phyloP scores from a whole-genome alignment of 2,113 vertebrate genomes.

The Coptodon rendalli region DNA sequence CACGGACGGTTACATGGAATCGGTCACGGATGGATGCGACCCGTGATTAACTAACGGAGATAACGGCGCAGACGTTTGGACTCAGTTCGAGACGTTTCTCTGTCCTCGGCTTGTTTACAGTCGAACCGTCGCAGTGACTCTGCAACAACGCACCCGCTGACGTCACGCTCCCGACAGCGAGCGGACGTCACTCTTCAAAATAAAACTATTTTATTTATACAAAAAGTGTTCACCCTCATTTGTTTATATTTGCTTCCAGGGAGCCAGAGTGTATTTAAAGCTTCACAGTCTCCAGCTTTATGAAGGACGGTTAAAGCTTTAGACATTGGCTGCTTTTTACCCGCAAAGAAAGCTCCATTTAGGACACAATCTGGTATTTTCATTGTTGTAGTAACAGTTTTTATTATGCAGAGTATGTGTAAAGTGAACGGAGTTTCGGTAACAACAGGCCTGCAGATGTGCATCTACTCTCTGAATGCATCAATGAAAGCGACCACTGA shows the following conservation, averaged over 20 bases:
- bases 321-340: neutral
- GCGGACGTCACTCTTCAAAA: neutral
- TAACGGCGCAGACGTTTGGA: neutral
- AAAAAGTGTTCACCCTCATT: neutral
- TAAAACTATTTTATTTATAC: neutral
- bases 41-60: rapidly evolving
- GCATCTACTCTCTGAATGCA: neutral
- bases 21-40: too few relatives aligned
- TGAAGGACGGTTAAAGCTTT: neutral
- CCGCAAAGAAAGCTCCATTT: neutral
- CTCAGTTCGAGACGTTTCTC: conserved; percentile 3
- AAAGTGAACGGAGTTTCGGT: neutral
- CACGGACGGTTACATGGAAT: neutral
- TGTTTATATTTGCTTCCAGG: neutral
- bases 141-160: conserved; percentile 65
- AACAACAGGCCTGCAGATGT: neutral
- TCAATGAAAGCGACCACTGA: neutral
- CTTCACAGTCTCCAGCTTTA: neutral
- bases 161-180: conserved; percentile 24
- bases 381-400: neutral
- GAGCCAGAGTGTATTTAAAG: neutral
- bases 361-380: neutral
- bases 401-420: rapidly evolving
- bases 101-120: conserved; percentile 67
- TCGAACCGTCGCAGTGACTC: conserved; percentile 67